Evolutionary conservation across 2,797 vertebrate species (phyloP).

Genomic region (Onychomys arenicola): DNA sequence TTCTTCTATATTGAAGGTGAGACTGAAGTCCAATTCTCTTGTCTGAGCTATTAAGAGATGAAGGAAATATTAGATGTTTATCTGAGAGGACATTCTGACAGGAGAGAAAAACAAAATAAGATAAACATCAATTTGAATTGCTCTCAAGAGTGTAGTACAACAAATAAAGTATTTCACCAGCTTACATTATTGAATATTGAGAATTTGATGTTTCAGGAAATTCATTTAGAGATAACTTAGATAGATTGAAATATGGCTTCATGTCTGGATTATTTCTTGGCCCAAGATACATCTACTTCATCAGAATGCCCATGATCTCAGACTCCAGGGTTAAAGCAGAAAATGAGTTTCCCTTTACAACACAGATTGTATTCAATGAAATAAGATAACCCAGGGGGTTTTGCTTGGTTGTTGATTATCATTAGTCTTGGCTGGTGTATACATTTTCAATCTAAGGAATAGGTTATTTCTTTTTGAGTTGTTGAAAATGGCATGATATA

Average conservation of each 20-base stretch:
- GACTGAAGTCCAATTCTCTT: background rate
- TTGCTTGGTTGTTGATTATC: background rate
- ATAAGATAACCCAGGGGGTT: background rate
- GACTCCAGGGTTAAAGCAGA: background rate
- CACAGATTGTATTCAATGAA: background rate
- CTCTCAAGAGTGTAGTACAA: background rate
- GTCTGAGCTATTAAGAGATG: background rate
- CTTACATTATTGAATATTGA: background rate
- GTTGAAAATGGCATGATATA: background rate
- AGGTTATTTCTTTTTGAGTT: background rate
- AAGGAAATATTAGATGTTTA: background rate
- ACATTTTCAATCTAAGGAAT: background rate
- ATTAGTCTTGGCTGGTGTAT: background rate
- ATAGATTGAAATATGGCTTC: background rate
- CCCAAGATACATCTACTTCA: no score
- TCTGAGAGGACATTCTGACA: background rate
- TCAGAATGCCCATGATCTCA: background rate
- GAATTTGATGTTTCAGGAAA: background rate
- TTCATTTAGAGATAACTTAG: background rate
- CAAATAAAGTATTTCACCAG: background rate
- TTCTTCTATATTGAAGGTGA: background rate
- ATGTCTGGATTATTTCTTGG: background rate
- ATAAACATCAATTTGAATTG: background rate
- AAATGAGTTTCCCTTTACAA: background rate
- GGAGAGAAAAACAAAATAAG: background rate